Conservation (phyloP, 1,140 invertebrate genomes). For the Mactra quadrangularis region DNA sequence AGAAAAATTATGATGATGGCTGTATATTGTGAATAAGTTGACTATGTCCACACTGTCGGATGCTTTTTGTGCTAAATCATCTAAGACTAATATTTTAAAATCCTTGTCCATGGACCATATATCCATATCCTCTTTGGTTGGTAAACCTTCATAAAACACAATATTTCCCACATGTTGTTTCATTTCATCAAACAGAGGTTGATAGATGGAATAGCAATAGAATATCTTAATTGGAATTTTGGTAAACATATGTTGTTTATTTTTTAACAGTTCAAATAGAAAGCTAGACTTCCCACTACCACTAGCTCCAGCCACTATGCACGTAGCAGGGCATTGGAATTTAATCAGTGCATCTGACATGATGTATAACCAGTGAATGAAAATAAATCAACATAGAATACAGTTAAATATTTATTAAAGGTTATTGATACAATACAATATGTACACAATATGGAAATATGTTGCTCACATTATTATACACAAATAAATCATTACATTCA, state of each 20-base stretch:
- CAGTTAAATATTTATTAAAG: background rate
- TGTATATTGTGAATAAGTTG: constrained; percentile 7
- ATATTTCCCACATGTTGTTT: constrained; percentile 5
- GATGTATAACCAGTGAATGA: background rate
- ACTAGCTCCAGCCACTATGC: constrained; percentile 29
- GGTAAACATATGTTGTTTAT: constrained; percentile 24
- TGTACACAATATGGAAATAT: constrained; percentile 14
- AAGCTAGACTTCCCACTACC: constrained; percentile 39
- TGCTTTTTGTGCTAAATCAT: constrained; percentile 12
- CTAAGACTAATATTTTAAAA: constrained; percentile 6
- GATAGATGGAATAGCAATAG: constrained; percentile 40
- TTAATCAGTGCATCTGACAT: constrained; percentile 3
- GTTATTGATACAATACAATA: constrained; percentile 2
- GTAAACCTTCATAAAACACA: constrained; percentile 40
- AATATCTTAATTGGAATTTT: constrained; percentile 21
- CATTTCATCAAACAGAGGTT: constrained; percentile 30
- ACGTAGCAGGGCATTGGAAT: constrained; percentile 37
- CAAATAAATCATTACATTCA: constrained; percentile 8
- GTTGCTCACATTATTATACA: background rate
- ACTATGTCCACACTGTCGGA: constrained; percentile 15
- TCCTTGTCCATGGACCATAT: background rate
- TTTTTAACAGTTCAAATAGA: constrained; percentile 9
- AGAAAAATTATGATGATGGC: constrained; percentile 51
- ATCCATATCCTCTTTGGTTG: background rate
- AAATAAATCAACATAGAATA: background rate